Conservation (phyloP, 2,113 vertebrate genomes). For the Trichechus manatus region DNA sequence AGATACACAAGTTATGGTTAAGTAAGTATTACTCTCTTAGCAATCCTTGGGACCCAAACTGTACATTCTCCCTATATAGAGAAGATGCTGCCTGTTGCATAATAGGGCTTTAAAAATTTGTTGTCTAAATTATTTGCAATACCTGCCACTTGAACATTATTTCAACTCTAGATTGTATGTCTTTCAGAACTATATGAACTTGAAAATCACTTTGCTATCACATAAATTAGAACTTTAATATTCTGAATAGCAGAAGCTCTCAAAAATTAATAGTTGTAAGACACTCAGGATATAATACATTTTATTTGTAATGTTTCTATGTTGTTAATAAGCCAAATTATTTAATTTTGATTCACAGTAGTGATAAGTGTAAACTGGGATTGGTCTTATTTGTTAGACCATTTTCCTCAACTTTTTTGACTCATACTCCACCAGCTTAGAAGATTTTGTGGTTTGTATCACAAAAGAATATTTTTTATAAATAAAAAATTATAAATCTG, state of each 20-base stretch:
- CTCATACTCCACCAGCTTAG: background rate
- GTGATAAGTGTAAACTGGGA: background rate
- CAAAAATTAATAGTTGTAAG: slow-evolving; percentile 32
- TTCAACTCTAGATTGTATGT: background rate
- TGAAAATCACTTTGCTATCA: slow-evolving; percentile 32
- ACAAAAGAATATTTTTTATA: slow-evolving; percentile 28
- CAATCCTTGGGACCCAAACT: background rate
- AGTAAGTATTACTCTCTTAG: background rate
- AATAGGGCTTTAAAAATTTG: background rate
- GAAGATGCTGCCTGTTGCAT: background rate
- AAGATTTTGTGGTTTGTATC: background rate
- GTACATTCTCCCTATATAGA: background rate
- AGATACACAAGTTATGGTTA: background rate
- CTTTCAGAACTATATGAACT: slow-evolving; percentile 39
- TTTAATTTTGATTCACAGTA: background rate
- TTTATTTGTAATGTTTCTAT: slow-evolving; percentile 35
- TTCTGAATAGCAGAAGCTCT: background rate
- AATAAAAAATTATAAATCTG: slow-evolving; percentile 17
- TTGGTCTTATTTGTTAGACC: background rate
- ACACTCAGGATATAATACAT: background rate
- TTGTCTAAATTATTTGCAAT: background rate
- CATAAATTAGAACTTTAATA: background rate
- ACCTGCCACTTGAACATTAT: slow-evolving; percentile 46
- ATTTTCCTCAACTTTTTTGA: slow-evolving; percentile 17
- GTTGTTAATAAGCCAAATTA: background rate